Percentiles rank a stretch among this genome's conserved stretches.
These are phyloP conservation scores for Brachionus rotundiformis DNA, from an alignment of 1,140 invertebrate genomes.

Conservation along the genomic window DNA sequence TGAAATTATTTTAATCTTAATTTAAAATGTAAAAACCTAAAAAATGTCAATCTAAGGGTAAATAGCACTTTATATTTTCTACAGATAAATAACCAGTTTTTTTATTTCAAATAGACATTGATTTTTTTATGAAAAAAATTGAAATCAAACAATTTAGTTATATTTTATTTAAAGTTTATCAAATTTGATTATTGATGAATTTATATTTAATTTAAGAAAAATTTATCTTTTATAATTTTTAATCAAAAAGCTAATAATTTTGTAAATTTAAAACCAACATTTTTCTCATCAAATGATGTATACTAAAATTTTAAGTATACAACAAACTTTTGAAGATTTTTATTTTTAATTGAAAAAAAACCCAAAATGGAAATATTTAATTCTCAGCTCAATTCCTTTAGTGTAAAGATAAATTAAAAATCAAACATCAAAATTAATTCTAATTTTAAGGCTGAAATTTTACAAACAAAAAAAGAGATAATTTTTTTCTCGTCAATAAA, in stretches of 20 bases:
- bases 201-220: too few relatives aligned
- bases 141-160: too few relatives aligned
- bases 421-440: background rate
- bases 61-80: background rate
- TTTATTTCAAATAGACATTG: background rate
- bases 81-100: background rate
- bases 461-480: background rate
- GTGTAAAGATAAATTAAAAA: background rate
- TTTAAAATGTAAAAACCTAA: background rate
- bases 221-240: too few relatives aligned
- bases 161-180: too few relatives aligned
- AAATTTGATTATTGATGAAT: too few relatives aligned
- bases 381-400: background rate
- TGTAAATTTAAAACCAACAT: too few relatives aligned
- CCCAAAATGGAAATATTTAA: background rate
- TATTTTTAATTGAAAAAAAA: background rate
- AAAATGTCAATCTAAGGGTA: background rate
- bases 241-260: too few relatives aligned
- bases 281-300: too few relatives aligned
- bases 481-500: constrained; percentile 2
- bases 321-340: background rate
- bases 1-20: background rate
- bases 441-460: background rate
- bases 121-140: background rate
- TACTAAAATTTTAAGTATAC: background rate